Evolutionary conservation across 2,888 invertebrate genomes (phyloP), one percentile per base, ranked within the genome.

Genomic region (Apoda limacodes): DNA sequence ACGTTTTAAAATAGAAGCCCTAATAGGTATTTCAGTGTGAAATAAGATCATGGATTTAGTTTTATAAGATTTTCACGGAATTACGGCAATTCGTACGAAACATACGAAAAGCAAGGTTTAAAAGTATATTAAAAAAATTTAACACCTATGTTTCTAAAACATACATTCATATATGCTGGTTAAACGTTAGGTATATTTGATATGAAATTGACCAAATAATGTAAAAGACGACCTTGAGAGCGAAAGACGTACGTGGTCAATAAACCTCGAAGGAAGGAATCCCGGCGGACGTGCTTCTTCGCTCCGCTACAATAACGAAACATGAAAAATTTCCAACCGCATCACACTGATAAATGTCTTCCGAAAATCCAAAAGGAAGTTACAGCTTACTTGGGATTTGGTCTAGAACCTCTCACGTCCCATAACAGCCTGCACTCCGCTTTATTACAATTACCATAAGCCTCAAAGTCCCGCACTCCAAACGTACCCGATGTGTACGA

Each of bases 291-390:
- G 69, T 71, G 75, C 70, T 68, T 70, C 64, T 69, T 63, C 61
- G 55, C 60, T 55, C 52, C 59, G 52, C 52, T 64, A 70, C 75
- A 78, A 76, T 80, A 80, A 81, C 76, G 75, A 78, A 80, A 82
- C 81, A 81, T 78, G 78, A 80, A 80, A 78, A 80, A 80, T 78
- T 75, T 78, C 75, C 75, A 80, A 78, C 75, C 80, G 71, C 78
- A 78, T 78, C 78, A 78, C 76, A 80, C 82, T 81, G 82, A 82
- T 81, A 82, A 82, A 82, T 82, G 81, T 80, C 82, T 82, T 81
- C 81, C 81, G 78, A 82, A 82, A 81, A 82, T 82, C 81, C 82
- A 80, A 81, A 82, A 82, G 82, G 82, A 82, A 82, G 82, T 82
- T 80, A 82, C 80, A 81, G 82, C 82, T 82, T 82, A 82, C 71